A percentile compares a stretch with the other conserved stretches of the same genome.
phyloP scores from a whole-genome alignment of 2,888 invertebrate species.

The Acleris literana region DNA sequence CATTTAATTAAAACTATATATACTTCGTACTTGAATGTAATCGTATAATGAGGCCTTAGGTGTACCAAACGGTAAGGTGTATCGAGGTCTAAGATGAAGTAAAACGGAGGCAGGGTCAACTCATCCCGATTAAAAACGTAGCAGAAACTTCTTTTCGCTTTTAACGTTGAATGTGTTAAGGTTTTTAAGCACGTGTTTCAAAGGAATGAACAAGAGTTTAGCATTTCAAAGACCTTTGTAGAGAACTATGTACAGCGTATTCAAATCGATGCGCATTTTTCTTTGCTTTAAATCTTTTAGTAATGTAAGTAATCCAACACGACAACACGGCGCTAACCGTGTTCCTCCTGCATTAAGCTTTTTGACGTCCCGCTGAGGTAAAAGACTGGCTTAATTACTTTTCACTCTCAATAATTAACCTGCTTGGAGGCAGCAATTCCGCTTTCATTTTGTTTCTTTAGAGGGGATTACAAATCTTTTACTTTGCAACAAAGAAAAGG shows the following conservation, averaged over 20 bases:
- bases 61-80: too few relatives aligned
- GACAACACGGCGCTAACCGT: constrained; percentile 24
- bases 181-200: constrained; percentile 39
- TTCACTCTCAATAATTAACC: constrained; percentile 37
- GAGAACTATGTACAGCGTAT: constrained; percentile 44
- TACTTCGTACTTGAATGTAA: too few relatives aligned
- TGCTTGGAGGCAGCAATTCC: constrained; percentile 31
- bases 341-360: constrained; percentile 32
- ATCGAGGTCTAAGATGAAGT: not conserved
- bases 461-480: constrained; percentile 30
- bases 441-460: constrained; percentile 33
- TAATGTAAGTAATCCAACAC: constrained; percentile 31
- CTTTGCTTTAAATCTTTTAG: constrained; percentile 39
- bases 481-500: constrained; percentile 25
- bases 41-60: not conserved
- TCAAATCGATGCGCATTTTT: constrained; percentile 38
- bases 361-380: constrained; percentile 34
- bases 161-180: constrained; percentile 19
- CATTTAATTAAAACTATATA: too few relatives aligned
- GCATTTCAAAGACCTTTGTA: constrained; percentile 57
- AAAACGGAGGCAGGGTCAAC: constrained; percentile 1
- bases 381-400: constrained; percentile 36
- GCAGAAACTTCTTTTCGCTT: constrained; percentile 9
- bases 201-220: constrained; percentile 51
- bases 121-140: constrained; percentile 11